Evolutionary conservation across 1,140 invertebrate genomes (phyloP).

Genomic region (Neocloeon triangulifer): DNA sequence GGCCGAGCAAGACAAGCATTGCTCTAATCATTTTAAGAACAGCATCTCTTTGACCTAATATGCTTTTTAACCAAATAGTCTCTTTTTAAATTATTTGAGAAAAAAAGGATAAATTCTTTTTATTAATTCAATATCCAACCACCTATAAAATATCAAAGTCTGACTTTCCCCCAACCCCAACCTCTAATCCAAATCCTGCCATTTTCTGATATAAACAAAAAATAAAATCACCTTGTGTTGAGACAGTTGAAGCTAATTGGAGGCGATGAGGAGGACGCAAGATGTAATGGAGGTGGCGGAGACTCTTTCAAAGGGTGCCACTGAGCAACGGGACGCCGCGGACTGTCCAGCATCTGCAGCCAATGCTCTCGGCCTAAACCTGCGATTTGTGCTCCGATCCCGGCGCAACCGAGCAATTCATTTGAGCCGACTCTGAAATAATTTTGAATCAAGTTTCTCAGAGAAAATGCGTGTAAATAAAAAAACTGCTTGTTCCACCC

Average conservation of each 20-base stretch:
- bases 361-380: constrained; percentile 70
- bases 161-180: too few relatives aligned
- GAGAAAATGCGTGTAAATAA: background rate
- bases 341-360: constrained; percentile 70
- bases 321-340: constrained; percentile 60
- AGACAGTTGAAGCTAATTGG: constrained; percentile 36
- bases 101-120: too few relatives aligned
- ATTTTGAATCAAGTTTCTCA: background rate
- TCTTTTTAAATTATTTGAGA: too few relatives aligned
- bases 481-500: too few relatives aligned
- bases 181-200: too few relatives aligned
- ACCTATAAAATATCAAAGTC: too few relatives aligned
- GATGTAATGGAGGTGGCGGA: constrained; percentile 26
- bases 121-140: too few relatives aligned
- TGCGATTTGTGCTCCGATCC: constrained; percentile 50
- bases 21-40: too few relatives aligned
- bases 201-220: too few relatives aligned
- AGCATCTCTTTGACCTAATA: too few relatives aligned
- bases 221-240: constrained; percentile 42
- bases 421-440: constrained; percentile 56
- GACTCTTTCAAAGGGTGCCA: constrained; percentile 61
- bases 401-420: constrained; percentile 64
- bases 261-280: constrained; percentile 23
- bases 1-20: too few relatives aligned
- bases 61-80: too few relatives aligned